Conservation (phyloP, 2,797 vertebrate genomes). For the Crocidura indochinensis region DNA sequence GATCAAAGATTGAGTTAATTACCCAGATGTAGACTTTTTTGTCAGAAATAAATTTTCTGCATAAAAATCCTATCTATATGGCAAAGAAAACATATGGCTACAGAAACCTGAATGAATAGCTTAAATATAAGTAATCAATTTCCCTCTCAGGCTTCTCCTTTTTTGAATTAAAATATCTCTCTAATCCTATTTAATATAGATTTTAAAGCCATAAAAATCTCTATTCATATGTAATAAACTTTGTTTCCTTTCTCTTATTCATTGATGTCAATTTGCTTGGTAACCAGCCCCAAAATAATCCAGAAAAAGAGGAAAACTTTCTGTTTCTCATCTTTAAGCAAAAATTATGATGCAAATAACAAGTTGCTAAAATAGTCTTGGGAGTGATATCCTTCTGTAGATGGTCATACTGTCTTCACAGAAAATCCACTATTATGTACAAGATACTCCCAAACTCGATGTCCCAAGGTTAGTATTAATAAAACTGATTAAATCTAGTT, state of each 20-base stretch:
- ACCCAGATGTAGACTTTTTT: background rate
- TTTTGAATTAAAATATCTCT: background rate
- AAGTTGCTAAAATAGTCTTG: constrained; percentile 12
- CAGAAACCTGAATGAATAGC: background rate
- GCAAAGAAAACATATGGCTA: background rate
- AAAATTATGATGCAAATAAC: constrained; percentile 42
- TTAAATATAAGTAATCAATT: background rate
- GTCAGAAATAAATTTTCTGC: background rate
- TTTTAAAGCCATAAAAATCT: background rate
- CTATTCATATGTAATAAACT: background rate
- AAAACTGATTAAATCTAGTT: background rate
- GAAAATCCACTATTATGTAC: constrained; percentile 53
- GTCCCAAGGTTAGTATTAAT: constrained; percentile 51
- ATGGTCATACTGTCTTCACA: constrained; percentile 1
- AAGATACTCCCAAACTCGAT: constrained; percentile 57
- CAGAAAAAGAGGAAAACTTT: background rate
- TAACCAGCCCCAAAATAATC: background rate
- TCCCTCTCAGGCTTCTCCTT: background rate
- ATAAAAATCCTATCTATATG: background rate
- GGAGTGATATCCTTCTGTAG: constrained; percentile 67
- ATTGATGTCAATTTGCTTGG: background rate
- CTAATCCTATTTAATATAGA: background rate
- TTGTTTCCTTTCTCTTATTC: background rate
- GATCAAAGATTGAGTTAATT: background rate
- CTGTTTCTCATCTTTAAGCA: background rate